These are phyloP conservation scores for Drosophila oshimai DNA, from an alignment of 1,140 invertebrate species.

Conservation along the genomic window DNA sequence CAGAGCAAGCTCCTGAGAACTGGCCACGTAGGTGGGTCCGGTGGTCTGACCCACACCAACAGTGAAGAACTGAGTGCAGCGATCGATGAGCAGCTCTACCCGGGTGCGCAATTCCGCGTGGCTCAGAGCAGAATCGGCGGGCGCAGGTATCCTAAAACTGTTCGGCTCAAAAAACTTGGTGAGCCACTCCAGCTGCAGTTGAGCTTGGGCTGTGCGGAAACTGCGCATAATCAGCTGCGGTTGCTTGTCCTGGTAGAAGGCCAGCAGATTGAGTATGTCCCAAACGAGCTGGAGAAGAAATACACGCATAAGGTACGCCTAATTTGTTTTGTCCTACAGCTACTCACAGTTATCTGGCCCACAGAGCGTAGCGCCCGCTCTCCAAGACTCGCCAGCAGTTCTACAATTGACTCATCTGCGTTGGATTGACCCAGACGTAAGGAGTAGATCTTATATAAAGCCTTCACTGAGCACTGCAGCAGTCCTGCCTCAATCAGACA, in stretches of 20 bases:
- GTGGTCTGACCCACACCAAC: conserved; percentile 25
- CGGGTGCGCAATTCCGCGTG: conserved; percentile 59
- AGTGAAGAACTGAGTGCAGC: conserved; percentile 73
- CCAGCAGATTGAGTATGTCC: conserved; percentile 75
- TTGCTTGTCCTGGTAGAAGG: conserved; percentile 76
- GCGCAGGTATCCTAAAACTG: conserved; percentile 28
- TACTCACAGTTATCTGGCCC: conserved; percentile 82
- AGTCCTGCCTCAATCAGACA: conserved; percentile 65
- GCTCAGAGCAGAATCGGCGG: conserved; percentile 46
- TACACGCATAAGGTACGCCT: too few species aligned
- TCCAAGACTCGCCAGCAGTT: conserved; percentile 83
- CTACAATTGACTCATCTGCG: conserved; percentile 79
- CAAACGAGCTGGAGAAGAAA: conserved; percentile 57
- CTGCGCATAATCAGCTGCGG: conserved; percentile 55
- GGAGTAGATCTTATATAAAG: conserved; percentile 77
- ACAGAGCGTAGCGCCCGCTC: conserved; percentile 84
- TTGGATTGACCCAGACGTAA: conserved; percentile 37
- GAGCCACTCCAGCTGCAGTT: conserved; percentile 67
- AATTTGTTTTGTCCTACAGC: rapidly evolving
- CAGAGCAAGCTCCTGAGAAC: conserved; percentile 60
- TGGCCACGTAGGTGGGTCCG: conserved; percentile 53
- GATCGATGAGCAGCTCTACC: conserved; percentile 72
- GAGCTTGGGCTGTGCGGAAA: conserved; percentile 68
- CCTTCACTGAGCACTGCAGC: conserved; percentile 70
- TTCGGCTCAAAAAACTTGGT: conserved; percentile 65